phyloP scores from a whole-genome alignment of 1,140 invertebrate genomes.

The Phortica variegata region DNA sequence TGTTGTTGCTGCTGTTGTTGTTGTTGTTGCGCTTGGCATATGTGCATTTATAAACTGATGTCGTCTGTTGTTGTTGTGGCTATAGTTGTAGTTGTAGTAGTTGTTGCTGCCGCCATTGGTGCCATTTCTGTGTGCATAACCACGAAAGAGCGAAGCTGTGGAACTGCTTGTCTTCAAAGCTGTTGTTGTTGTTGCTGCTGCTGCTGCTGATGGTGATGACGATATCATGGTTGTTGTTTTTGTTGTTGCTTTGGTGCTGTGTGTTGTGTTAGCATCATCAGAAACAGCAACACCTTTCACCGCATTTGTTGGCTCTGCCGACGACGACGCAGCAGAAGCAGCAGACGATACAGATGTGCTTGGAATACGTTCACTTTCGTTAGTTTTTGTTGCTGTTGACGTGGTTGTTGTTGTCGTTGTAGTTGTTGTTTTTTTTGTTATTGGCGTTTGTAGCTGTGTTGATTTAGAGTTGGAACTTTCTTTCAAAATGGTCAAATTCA shows the following conservation, averaged over 20 bases:
- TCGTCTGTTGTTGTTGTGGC: no score
- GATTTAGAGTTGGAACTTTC: no score
- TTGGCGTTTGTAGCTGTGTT: no score
- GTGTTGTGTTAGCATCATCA: no score
- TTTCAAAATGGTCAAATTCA: constrained; percentile 3
- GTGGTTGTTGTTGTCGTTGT: constrained; percentile 17
- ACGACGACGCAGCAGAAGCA: background rate
- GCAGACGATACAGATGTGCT: background rate
- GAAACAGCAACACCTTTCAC: no score
- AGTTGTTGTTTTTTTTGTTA: background rate
- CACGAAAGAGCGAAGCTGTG: constrained; percentile 6
- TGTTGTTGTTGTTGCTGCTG: constrained; percentile 2
- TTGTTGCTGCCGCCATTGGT: constrained; percentile 27
- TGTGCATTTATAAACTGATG: no score
- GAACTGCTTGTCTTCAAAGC: background rate
- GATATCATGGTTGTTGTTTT: background rate
- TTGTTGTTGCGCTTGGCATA: no score
- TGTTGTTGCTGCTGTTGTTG: no score
- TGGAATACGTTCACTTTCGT: constrained; percentile 11
- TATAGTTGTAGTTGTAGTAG: constrained; percentile 22
- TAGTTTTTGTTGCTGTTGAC: constrained; percentile 8
- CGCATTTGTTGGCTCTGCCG: no score
- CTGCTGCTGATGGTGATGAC: background rate
- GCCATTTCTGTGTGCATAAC: constrained; percentile 19
- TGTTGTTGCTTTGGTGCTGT: no score